Conservation (phyloP, 2,888 invertebrate species). For the Agrenia bidenticulata region DNA sequence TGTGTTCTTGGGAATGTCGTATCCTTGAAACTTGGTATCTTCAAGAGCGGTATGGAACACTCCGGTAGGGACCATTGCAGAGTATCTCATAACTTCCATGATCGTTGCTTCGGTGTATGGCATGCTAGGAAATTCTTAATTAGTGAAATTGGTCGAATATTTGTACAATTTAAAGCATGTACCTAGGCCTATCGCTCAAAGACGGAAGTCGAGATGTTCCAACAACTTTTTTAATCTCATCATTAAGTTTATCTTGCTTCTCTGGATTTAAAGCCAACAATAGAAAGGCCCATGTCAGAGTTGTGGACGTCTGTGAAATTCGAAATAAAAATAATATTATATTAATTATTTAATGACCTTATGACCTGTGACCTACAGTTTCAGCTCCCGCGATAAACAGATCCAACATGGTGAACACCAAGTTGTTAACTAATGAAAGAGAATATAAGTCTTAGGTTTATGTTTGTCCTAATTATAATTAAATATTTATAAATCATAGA, state of each 20-base stretch:
- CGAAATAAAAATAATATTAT: no score
- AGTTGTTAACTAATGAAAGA: slow-evolving; percentile 29
- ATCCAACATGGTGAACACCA: slow-evolving; percentile 32
- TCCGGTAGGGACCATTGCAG: slow-evolving; percentile 27
- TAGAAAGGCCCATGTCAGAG: slow-evolving; percentile 41
- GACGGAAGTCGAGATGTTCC: slow-evolving; percentile 36
- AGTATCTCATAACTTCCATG: slow-evolving; percentile 35
- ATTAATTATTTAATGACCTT: no score
- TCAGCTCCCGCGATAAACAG: slow-evolving; percentile 46
- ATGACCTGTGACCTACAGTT: slow-evolving; percentile 24
- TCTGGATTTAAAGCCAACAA: slow-evolving; percentile 39
- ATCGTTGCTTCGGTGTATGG: slow-evolving; percentile 45
- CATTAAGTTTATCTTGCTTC: slow-evolving; percentile 41
- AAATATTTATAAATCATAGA: background rate
- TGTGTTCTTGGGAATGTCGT: slow-evolving; percentile 37
- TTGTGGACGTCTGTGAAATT: no score
- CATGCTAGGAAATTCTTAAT: slow-evolving; percentile 22
- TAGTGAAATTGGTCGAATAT: background rate
- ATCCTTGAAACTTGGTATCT: slow-evolving; percentile 30
- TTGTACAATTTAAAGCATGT: no score
- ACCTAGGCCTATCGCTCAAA: slow-evolving; percentile 36
- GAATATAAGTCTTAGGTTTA: background rate
- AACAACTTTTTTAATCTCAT: slow-evolving; percentile 43
- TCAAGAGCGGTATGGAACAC: slow-evolving; percentile 30
- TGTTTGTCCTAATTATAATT: background rate